Evolutionary conservation across 2,888 invertebrate species (phyloP).

Genomic region (Pediacus dermestoides): DNA sequence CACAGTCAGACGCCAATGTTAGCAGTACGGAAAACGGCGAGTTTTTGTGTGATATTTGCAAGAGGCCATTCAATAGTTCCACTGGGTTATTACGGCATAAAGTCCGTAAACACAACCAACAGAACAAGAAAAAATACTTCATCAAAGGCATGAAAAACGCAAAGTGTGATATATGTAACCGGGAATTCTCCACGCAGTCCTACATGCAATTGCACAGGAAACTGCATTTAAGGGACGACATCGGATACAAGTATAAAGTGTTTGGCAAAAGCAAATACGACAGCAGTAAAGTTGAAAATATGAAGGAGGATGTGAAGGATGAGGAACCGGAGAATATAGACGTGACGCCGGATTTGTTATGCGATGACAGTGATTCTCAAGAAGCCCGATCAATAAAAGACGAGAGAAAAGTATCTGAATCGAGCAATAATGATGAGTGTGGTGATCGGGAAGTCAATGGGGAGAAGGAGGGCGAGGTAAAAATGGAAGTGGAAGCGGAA

Average conservation of each 20-base stretch:
- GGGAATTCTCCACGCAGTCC: conserved; percentile 45
- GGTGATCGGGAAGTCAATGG: conserved; percentile 16
- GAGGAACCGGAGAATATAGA: conserved; percentile 19
- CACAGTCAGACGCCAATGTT: conserved; percentile 22
- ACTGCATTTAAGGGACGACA: conserved; percentile 41
- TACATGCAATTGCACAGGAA: conserved; percentile 46
- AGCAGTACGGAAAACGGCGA: conserved; percentile 31
- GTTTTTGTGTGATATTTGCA: conserved; percentile 39
- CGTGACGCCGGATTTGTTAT: conserved; percentile 21
- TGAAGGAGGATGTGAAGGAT: conserved; percentile 9
- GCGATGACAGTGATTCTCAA: conserved; percentile 17
- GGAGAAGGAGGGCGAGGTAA: conserved; percentile 17
- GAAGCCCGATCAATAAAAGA: conserved; percentile 13
- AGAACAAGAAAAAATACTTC: conserved; percentile 43
- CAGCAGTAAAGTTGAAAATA: conserved; percentile 12
- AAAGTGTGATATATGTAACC: conserved; percentile 45
- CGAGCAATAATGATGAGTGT: conserved; percentile 8
- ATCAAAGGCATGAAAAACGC: conserved; percentile 48
- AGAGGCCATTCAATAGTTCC: conserved; percentile 37
- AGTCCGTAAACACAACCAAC: conserved; percentile 42
- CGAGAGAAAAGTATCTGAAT: conserved; percentile 9
- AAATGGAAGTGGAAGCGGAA: conserved; percentile 13
- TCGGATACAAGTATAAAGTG: conserved; percentile 42
- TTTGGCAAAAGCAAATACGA: conserved; percentile 38
- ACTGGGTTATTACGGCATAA: conserved; percentile 43